Conservation (phyloP, 2,797 vertebrate genomes). For the Lycodopsis pacificus region DNA sequence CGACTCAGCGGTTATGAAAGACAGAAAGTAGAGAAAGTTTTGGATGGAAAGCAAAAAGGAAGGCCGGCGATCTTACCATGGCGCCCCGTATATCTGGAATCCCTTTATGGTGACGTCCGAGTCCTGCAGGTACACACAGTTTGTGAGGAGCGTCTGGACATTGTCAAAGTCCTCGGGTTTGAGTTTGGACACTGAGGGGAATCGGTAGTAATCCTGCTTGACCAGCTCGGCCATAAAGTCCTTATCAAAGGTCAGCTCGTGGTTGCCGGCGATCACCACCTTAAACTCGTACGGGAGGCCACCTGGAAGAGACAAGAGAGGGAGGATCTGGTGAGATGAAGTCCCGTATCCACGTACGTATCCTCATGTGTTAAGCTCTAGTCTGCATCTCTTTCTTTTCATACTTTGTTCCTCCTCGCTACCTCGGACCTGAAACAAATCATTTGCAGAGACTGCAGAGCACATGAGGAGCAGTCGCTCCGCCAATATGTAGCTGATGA, state of each 20-base stretch:
- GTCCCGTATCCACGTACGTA: background rate
- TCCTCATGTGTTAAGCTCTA: background rate
- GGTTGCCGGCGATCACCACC: conserved; percentile 99
- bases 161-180: conserved; percentile 99
- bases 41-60: background rate
- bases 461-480: background rate
- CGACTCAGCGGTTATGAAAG: conserved; percentile 23
- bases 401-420: background rate
- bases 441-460: background rate
- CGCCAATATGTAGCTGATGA: background rate
- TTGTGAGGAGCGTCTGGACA: conserved; percentile 97
- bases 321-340: background rate
- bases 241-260: conserved; percentile 99
- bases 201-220: conserved; percentile 99
- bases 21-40: background rate
- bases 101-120: conserved; percentile 98
- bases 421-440: background rate
- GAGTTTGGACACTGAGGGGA: conserved; percentile 99
- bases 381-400: background rate
- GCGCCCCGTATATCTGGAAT: conserved; percentile 98
- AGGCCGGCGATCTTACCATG: conserved; percentile 88
- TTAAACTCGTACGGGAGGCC: conserved; percentile 97
- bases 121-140: conserved; percentile 99
- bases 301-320: conserved; percentile 79
- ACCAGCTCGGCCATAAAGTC: conserved; percentile 99